Evolutionary conservation across 2,113 vertebrate genomes (phyloP).

Genomic region (Cinclus mexicanus): DNA sequence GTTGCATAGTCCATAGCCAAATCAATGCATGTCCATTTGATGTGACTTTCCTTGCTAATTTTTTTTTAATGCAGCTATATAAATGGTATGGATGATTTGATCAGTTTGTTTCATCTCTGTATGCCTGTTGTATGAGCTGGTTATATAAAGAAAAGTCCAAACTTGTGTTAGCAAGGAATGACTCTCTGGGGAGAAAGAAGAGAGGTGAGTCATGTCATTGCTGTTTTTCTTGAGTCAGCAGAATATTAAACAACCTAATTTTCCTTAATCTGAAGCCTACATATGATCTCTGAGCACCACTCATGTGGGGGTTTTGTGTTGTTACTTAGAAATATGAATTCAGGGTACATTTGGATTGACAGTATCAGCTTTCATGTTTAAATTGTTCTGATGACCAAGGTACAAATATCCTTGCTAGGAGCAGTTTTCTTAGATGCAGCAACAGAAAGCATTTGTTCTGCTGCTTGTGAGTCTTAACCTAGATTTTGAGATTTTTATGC

Average conservation of each 20-base stretch:
- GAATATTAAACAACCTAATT: constrained; percentile 22
- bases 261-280: background rate
- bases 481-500: background rate
- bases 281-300: background rate
- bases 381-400: background rate
- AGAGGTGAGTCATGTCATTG: constrained; percentile 36
- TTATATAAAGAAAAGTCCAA: background rate
- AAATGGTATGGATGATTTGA: background rate
- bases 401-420: background rate
- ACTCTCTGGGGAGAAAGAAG: background rate
- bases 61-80: background rate
- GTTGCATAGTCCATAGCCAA: background rate
- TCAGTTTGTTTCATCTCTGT: background rate
- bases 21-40: background rate
- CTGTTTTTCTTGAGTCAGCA: constrained; percentile 27
- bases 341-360: background rate
- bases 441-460: constrained; percentile 6
- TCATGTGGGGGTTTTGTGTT: background rate
- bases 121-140: background rate
- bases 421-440: background rate
- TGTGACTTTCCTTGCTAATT: background rate
- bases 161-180: background rate
- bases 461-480: background rate
- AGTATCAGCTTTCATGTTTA: background rate
- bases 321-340: background rate